A percentile compares a stretch with the other conserved stretches of the same genome.
Evolutionary conservation across 2,797 vertebrate species (phyloP).

Genomic region (Orientallactaga sibirica): DNA sequence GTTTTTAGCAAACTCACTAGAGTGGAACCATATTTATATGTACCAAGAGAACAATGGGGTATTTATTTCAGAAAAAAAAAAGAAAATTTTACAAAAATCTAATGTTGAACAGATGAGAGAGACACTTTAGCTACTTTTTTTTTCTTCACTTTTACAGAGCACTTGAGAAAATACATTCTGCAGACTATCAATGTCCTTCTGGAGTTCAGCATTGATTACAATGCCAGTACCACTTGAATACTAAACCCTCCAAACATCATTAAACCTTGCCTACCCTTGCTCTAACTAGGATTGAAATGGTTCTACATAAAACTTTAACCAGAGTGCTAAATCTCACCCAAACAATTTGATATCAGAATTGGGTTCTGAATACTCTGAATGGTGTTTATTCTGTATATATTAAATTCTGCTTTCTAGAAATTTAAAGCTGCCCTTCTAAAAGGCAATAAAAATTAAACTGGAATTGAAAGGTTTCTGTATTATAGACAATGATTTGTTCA

Average conservation of each 20-base stretch:
- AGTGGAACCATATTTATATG: conserved; percentile 58
- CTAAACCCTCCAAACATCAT: background rate
- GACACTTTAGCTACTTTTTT: background rate
- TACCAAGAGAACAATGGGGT: conserved; percentile 16
- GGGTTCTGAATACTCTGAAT: background rate
- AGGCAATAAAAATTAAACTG: background rate
- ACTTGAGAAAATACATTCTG: background rate
- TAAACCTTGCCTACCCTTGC: background rate
- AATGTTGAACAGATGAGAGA: conserved; percentile 59
- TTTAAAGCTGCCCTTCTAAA: background rate
- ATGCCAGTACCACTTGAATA: background rate
- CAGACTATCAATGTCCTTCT: background rate
- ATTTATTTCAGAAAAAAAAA: conserved; percentile 64
- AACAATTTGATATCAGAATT: background rate
- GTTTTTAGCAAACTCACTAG: conserved; percentile 74
- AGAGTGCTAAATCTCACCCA: conserved; percentile 3
- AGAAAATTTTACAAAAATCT: conserved; percentile 57
- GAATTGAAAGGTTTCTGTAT: background rate
- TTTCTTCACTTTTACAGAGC: background rate
- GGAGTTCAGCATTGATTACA: background rate
- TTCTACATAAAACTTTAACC: background rate
- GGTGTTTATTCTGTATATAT: background rate
- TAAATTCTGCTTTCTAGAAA: background rate
- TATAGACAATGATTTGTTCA: background rate
- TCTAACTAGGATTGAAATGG: background rate